phyloP scores from a whole-genome alignment of 2,113 vertebrate genomes.

The Mesitornis unicolor region DNA sequence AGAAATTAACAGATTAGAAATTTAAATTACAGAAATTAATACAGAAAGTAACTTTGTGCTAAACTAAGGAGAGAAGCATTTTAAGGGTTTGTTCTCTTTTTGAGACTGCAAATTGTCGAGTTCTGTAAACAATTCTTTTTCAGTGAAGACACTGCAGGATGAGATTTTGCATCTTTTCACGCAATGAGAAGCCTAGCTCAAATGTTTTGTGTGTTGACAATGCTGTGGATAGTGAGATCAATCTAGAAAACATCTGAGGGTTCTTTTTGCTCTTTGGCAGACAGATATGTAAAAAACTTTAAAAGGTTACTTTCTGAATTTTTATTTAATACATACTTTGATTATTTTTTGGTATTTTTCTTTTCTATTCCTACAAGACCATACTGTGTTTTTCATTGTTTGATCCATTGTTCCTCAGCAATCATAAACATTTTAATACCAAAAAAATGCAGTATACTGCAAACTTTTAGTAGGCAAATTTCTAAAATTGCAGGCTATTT shows the following conservation, averaged over 20 bases:
- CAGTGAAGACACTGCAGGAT: not conserved
- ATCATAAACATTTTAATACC: not conserved
- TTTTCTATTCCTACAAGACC: not conserved
- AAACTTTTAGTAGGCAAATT: not conserved
- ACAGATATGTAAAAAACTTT: not conserved
- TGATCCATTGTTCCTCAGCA: not conserved
- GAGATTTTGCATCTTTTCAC: not conserved
- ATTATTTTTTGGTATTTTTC: not conserved
- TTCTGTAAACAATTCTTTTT: not conserved
- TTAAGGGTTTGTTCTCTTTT: not conserved
- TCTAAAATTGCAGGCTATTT: not conserved
- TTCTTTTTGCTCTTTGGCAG: not conserved
- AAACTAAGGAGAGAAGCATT: not conserved
- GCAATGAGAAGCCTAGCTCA: not conserved
- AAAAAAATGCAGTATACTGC: not conserved
- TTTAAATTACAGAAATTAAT: not conserved
- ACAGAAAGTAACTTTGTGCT: not conserved
- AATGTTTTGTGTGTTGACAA: not conserved
- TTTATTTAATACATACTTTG: not conserved
- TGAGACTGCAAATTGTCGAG: not conserved
- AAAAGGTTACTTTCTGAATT: not conserved
- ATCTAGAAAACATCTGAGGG: not conserved
- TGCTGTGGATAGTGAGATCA: not conserved
- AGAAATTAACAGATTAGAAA: too few relatives aligned
- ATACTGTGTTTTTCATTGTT: not conserved